Evolutionary conservation across 2,888 invertebrate species (phyloP).

Genomic region (Euphydryas editha): DNA sequence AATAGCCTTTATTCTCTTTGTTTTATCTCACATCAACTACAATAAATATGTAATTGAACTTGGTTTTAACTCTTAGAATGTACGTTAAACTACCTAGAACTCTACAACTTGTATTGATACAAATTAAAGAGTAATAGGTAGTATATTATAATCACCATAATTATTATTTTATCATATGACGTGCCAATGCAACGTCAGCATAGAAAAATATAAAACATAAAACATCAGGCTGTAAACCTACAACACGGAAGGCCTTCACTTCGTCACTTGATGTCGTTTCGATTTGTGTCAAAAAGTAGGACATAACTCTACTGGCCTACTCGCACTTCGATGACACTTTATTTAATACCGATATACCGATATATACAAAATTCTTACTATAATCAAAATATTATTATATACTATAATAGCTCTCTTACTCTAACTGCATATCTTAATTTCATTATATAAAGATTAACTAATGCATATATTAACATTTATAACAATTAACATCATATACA

Average conservation of each 20-base stretch:
- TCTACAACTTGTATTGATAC: too few relatives aligned
- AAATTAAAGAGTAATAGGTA: neutral
- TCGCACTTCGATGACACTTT: constrained; percentile 58
- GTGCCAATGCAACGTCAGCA: neutral
- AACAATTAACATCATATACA: too few relatives aligned
- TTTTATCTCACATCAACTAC: too few relatives aligned
- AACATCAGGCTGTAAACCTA: constrained; percentile 53
- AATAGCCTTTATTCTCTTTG: neutral
- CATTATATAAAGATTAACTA: too few relatives aligned
- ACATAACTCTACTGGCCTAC: constrained; percentile 73
- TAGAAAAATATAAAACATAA: constrained; percentile 42
- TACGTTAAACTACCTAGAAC: too few relatives aligned
- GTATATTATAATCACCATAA: neutral
- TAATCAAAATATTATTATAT: too few relatives aligned
- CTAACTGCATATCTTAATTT: too few relatives aligned
- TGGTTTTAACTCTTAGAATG: too few relatives aligned
- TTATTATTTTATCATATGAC: neutral
- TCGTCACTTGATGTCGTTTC: constrained; percentile 66
- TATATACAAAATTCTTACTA: neutral
- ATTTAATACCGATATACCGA: constrained; percentile 14
- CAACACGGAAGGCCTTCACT: constrained; percentile 60
- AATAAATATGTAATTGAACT: too few relatives aligned
- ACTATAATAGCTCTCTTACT: too few relatives aligned
- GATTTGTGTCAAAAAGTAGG: constrained; percentile 65
- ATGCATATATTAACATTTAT: too few relatives aligned